Percentiles rank a stretch among this genome's conserved stretches.
Conservation (phyloP, 1,140 invertebrate species). For the Brachionus sp. region DNA sequence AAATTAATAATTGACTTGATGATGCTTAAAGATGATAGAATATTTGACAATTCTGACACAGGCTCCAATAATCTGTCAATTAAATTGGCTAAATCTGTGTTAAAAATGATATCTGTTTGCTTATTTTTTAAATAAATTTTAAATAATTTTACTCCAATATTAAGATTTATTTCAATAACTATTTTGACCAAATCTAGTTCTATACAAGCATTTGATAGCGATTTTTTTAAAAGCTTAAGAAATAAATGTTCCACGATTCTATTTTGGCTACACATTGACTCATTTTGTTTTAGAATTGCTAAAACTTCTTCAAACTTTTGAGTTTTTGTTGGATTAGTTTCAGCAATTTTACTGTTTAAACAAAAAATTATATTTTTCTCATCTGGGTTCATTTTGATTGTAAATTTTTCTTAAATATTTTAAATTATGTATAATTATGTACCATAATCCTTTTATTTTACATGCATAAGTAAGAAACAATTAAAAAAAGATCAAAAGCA, state of each 20-base stretch:
- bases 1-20: background rate
- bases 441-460: background rate
- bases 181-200: background rate
- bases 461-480: background rate
- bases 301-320: background rate
- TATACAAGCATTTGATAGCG: background rate
- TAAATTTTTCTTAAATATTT: background rate
- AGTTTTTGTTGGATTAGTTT: background rate
- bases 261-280: background rate
- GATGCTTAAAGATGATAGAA: background rate
- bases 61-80: background rate
- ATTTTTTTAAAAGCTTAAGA: background rate
- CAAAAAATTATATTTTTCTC: background rate
- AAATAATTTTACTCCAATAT: background rate
- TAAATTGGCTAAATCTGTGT: background rate
- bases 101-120: background rate
- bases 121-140: background rate
- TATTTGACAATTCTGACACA: background rate
- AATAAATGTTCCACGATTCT: background rate
- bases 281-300: background rate
- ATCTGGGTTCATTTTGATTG: background rate
- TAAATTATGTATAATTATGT: background rate
- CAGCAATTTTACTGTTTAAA: background rate
- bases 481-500: background rate
- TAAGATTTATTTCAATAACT: background rate